These are phyloP conservation scores for Thymelicus acteon DNA, from an alignment of 2,888 invertebrate genomes.

Conservation along the genomic window DNA sequence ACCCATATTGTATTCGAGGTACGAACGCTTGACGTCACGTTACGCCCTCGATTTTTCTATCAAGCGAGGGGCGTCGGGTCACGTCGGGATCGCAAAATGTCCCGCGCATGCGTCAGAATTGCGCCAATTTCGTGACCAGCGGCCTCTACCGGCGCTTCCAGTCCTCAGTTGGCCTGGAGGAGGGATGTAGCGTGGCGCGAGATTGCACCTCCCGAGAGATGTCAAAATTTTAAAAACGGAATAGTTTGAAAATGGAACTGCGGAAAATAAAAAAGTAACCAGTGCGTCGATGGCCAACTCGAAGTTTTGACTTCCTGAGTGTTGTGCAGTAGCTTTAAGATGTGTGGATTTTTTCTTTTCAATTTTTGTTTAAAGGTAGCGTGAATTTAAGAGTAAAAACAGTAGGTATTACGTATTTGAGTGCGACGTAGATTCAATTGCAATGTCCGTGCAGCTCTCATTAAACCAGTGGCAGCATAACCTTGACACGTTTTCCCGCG, in stretches of 20 bases:
- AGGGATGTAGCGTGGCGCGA: slow-evolving; percentile 75
- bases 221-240: slow-evolving; percentile 74
- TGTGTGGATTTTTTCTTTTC: slow-evolving; percentile 39
- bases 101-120: slow-evolving; percentile 79
- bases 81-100: slow-evolving; percentile 68
- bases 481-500: slow-evolving; percentile 84
- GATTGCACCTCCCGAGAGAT: slow-evolving; percentile 62
- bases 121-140: slow-evolving; percentile 81
- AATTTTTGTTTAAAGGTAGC: slow-evolving; percentile 38
- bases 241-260: slow-evolving; percentile 69
- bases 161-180: slow-evolving; percentile 64
- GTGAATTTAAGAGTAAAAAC: slow-evolving; percentile 42
- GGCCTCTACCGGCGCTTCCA: slow-evolving; percentile 77
- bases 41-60: slow-evolving; percentile 83
- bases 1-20: slow-evolving; percentile 73
- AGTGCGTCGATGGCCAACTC: slow-evolving; percentile 41
- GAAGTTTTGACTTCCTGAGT: slow-evolving; percentile 40
- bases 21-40: slow-evolving; percentile 78
- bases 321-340: slow-evolving; percentile 40
- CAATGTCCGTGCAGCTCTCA: slow-evolving; percentile 66
- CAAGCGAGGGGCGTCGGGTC: slow-evolving; percentile 77
- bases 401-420: slow-evolving; percentile 46
- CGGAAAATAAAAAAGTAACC: slow-evolving; percentile 44
- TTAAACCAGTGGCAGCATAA: slow-evolving; percentile 67
- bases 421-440: slow-evolving; percentile 54